Conservation (phyloP, 2,888 invertebrate species). For the Cetonia aurata region DNA sequence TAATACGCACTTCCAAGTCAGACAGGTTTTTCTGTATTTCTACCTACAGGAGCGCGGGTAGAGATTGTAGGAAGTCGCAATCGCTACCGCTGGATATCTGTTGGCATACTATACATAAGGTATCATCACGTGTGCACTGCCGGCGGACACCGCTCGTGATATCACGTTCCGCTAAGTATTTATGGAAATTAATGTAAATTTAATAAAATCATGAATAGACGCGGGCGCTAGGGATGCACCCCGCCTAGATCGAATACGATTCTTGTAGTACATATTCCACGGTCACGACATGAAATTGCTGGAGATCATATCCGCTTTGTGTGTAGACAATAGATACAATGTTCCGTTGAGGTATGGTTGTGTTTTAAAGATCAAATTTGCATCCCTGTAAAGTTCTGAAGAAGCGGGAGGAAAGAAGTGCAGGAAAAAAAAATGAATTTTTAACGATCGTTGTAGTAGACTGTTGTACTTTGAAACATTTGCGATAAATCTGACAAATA, state of each 20-base stretch:
- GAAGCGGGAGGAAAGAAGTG: no score
- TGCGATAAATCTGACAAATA: no score
- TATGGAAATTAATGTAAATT: slow-evolving; percentile 48
- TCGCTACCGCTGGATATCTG: background rate
- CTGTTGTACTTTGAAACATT: no score
- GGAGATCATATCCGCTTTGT: slow-evolving; percentile 1
- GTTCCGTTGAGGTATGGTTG: no score
- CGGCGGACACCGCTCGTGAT: slow-evolving; percentile 20
- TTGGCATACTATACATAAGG: slow-evolving; percentile 3
- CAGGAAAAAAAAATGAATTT: no score
- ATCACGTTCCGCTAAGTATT: slow-evolving; percentile 41
- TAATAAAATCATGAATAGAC: slow-evolving; percentile 46
- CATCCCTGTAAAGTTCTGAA: no score
- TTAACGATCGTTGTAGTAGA: no score
- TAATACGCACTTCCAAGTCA: no score
- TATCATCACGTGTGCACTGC: slow-evolving; percentile 6
- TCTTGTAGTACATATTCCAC: slow-evolving; percentile 10
- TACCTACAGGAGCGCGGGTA: slow-evolving; percentile 12
- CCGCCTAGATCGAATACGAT: background rate
- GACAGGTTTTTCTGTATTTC: no score
- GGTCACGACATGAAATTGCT: slow-evolving; percentile 33
- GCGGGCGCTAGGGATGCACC: slow-evolving; percentile 25
- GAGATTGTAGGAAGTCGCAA: slow-evolving; percentile 14
- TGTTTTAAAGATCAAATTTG: no score
- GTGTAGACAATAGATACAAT: background rate